Percentiles rank a stretch among this genome's conserved stretches.
Evolutionary conservation across 2,797 vertebrate genomes (phyloP).

Genomic region (Oreochromis mossambicus): DNA sequence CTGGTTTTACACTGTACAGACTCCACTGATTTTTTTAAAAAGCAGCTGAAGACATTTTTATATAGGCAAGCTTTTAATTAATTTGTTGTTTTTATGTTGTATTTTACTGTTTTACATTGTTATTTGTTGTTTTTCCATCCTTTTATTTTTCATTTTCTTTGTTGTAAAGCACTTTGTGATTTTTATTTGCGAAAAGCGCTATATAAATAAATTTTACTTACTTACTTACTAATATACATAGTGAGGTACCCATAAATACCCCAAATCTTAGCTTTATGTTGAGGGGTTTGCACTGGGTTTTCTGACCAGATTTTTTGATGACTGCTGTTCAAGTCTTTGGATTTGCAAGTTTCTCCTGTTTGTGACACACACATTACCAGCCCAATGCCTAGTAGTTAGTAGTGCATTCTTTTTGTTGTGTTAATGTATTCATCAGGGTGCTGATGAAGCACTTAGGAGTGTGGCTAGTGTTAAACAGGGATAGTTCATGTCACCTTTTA

Average conservation of each 20-base stretch:
- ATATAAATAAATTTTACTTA: background rate
- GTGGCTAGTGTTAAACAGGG: background rate
- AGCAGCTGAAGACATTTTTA: background rate
- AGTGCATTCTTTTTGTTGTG: background rate
- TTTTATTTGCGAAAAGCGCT: background rate
- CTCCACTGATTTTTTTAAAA: background rate
- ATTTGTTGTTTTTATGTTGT: background rate
- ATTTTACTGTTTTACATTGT: background rate
- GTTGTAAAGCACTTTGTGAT: background rate
- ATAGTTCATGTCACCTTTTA: background rate
- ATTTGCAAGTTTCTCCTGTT: background rate
- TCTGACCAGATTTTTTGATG: background rate
- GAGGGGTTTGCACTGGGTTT: background rate
- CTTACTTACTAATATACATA: background rate
- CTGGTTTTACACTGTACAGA: background rate
- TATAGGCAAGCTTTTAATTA: background rate
- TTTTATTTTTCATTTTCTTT: background rate
- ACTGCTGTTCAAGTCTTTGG: background rate
- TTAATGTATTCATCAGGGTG: background rate
- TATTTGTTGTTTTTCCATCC: background rate
- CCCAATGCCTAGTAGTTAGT: background rate
- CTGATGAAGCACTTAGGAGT: background rate
- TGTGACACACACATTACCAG: background rate
- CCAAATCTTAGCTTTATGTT: background rate
- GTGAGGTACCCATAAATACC: background rate